Evolutionary conservation across 2,113 vertebrate genomes (phyloP).

Genomic region (Asarcornis scutulata): DNA sequence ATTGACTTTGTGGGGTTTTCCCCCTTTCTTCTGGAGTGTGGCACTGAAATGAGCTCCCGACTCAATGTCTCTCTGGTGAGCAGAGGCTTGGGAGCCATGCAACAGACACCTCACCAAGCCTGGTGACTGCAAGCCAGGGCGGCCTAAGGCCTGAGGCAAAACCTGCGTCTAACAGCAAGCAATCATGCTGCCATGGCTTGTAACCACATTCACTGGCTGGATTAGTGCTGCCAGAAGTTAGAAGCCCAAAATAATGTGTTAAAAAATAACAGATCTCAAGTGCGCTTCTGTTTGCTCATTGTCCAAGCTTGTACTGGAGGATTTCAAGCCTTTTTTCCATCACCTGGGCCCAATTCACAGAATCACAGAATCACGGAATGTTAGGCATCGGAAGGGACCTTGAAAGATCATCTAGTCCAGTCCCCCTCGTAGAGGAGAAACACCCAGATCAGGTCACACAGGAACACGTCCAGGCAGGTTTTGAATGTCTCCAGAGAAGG

Average conservation of each 20-base stretch:
- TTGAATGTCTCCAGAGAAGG: no score
- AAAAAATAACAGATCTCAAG: background rate
- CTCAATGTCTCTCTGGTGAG: no score
- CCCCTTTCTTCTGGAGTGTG: background rate
- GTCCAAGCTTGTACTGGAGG: background rate
- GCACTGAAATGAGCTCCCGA: background rate
- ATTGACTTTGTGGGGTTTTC: background rate
- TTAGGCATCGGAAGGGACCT: no score
- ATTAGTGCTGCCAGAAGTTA: background rate
- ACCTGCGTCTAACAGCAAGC: background rate
- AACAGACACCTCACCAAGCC: background rate
- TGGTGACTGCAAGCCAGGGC: background rate
- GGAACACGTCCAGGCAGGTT: no score
- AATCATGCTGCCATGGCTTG: background rate
- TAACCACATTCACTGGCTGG: background rate
- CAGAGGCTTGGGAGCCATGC: background rate
- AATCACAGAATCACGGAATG: no score
- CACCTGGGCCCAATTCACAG: background rate
- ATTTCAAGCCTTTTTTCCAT: background rate
- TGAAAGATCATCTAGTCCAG: no score
- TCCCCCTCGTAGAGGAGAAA: no score
- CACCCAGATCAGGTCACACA: no score
- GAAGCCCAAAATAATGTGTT: background rate
- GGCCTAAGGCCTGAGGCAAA: background rate
- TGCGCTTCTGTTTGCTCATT: background rate